phyloP scores from a whole-genome alignment of 2,113 vertebrate genomes.

The Dissostichus mawsoni region DNA sequence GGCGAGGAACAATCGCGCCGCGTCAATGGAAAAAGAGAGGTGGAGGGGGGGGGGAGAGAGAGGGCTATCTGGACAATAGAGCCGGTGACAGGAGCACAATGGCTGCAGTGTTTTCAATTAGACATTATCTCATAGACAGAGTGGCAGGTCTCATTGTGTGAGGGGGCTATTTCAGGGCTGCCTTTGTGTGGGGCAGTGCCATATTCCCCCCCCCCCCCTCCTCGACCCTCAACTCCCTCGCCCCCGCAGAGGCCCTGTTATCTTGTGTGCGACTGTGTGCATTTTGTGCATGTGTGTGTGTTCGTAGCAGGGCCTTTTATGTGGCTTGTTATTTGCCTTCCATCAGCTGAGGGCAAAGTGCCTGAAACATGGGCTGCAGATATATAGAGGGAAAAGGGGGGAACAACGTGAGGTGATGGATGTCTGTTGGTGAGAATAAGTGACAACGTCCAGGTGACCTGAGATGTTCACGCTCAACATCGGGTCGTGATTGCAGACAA shows the following conservation, averaged over 20 bases:
- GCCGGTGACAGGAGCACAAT: slow-evolving; percentile 99
- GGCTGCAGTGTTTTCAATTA: slow-evolving; percentile 96
- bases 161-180: slow-evolving; percentile 97
- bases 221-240: slow-evolving; percentile 78
- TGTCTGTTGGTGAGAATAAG: background rate
- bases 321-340: slow-evolving; percentile 67
- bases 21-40: slow-evolving; percentile 93
- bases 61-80: slow-evolving; percentile 92
- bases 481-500: background rate
- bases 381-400: background rate
- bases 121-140: slow-evolving; percentile 99
- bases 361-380: slow-evolving; percentile 3
- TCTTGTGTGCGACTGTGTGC: slow-evolving; percentile 59
- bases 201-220: slow-evolving; percentile 88
- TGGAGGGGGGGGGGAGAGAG: slow-evolving; percentile 66
- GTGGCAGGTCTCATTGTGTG: slow-evolving; percentile 94
- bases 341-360: slow-evolving; percentile 69
- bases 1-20: slow-evolving; percentile 96
- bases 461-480: background rate
- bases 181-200: slow-evolving; percentile 94
- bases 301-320: slow-evolving; percentile 62
- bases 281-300: slow-evolving; percentile 45
- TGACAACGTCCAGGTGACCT: slow-evolving; percentile 6
- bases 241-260: slow-evolving; percentile 67
- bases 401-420: background rate